A percentile compares a stretch with the other conserved stretches of the same genome.
Evolutionary conservation across 1,140 invertebrate species (phyloP).

Genomic region (Drosophila sp.): DNA sequence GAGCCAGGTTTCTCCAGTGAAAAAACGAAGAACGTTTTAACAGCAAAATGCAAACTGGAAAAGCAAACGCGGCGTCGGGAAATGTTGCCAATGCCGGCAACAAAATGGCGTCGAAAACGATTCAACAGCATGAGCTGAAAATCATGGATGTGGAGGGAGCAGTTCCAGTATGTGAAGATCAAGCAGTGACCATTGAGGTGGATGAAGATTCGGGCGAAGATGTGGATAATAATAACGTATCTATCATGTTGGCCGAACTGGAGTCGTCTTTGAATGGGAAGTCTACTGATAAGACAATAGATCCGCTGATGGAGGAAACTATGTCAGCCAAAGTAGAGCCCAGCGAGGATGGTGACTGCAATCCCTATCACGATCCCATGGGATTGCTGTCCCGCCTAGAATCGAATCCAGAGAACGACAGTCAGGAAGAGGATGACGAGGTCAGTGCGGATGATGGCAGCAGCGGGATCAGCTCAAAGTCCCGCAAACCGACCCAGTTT

Average conservation of each 20-base stretch:
- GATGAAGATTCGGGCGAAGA: slow-evolving; percentile 38
- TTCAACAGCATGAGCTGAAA: slow-evolving; percentile 46
- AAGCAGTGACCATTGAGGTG: slow-evolving; percentile 38
- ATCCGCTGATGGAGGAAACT: slow-evolving; percentile 31
- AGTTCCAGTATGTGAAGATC: background rate
- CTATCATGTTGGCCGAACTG: slow-evolving; percentile 9
- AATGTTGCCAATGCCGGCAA: slow-evolving; percentile 21
- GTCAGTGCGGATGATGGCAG: slow-evolving; percentile 45
- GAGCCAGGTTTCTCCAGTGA: background rate
- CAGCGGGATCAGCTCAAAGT: slow-evolving; percentile 1
- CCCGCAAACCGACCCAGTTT: background rate
- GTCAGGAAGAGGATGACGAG: slow-evolving; percentile 50
- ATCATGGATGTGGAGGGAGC: slow-evolving; percentile 69
- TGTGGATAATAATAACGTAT: slow-evolving; percentile 9
- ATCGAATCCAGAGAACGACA: slow-evolving; percentile 24
- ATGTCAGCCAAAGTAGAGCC: slow-evolving; percentile 50
- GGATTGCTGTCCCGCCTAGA: slow-evolving; percentile 58
- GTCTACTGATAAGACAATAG: background rate
- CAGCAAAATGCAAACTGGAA: background rate
- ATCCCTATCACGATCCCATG: slow-evolving; percentile 61
- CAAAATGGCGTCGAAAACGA: slow-evolving; percentile 68
- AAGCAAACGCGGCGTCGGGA: background rate
- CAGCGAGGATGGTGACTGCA: slow-evolving; percentile 37
- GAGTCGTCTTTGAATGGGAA: slow-evolving; percentile 28
- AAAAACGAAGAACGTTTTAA: background rate